Evolutionary conservation across 2,113 vertebrate genomes (phyloP).

Genomic region (Lagopus muta): DNA sequence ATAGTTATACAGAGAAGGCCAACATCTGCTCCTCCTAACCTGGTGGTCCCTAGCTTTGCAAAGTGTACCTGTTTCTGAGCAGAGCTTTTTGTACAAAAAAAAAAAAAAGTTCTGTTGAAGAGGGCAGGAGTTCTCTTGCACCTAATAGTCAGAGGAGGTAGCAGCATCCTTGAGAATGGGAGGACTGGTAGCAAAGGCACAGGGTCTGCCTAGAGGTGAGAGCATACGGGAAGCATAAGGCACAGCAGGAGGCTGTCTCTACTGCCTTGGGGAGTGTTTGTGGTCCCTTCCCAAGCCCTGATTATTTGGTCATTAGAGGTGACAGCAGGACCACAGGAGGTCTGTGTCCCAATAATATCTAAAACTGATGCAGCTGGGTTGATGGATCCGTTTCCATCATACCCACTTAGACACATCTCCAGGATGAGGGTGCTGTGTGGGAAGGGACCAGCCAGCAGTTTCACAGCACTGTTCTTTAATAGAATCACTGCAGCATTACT

Average conservation of each 20-base stretch:
- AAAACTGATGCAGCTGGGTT: not conserved
- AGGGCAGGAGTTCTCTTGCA: not conserved
- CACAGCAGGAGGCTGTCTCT: not conserved
- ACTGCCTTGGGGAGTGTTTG: not conserved
- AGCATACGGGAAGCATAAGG: fast-evolving
- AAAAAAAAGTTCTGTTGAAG: not conserved
- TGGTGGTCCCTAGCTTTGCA: not conserved
- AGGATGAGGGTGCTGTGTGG: not conserved
- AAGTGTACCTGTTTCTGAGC: not conserved
- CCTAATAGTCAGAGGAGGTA: fast-evolving
- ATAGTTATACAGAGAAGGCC: not conserved
- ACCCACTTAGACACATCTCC: not conserved
- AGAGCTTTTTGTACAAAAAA: not conserved
- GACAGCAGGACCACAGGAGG: not conserved
- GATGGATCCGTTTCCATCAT: not conserved
- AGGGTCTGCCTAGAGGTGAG: not conserved
- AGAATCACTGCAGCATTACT: not conserved
- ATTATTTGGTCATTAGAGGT: not conserved
- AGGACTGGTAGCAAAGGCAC: fast-evolving
- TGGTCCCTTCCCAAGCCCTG: not conserved
- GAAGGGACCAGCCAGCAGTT: conserved; percentile 39
- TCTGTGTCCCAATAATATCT: not conserved
- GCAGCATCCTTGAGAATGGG: not conserved
- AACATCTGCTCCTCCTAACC: not conserved
- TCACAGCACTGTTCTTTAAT: not conserved